Evolutionary conservation across 2,888 invertebrate species (phyloP).

Genomic region (Trissonchulus latispiculum): DNA sequence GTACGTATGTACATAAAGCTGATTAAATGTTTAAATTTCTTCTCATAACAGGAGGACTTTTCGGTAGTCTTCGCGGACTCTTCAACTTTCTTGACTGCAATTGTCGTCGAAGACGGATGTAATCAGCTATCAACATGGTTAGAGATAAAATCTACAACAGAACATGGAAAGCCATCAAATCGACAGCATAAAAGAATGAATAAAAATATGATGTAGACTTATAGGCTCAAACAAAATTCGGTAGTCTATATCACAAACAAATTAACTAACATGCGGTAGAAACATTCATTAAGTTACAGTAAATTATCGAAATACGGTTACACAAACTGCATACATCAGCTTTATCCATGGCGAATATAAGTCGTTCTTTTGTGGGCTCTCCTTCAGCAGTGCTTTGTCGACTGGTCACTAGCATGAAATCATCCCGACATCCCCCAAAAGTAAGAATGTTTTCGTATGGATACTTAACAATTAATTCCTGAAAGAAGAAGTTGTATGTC

Average conservation of each 20-base stretch:
- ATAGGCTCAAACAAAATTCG: too few species aligned
- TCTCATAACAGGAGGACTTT: too few species aligned
- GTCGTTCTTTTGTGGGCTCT: conserved; percentile 56
- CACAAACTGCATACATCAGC: neutral
- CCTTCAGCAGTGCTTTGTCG: conserved; percentile 29
- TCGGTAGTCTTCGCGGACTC: neutral
- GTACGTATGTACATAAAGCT: too few species aligned
- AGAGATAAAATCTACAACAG: conserved; percentile 8
- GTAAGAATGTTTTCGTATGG: conserved; percentile 79
- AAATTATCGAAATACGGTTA: too few species aligned
- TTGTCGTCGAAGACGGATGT: conserved; percentile 33
- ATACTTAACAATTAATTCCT: conserved; percentile 59
- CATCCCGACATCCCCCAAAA: conserved; percentile 89
- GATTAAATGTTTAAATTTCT: too few species aligned
- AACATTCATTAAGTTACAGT: too few species aligned
- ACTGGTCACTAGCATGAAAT: conserved; percentile 86
- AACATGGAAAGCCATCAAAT: too few species aligned
- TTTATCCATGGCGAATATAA: conserved; percentile 73
- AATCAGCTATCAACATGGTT: conserved; percentile 47
- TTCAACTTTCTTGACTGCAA: neutral
- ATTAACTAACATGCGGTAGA: too few species aligned
- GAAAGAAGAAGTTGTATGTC: too few species aligned
- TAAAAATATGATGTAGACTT: too few species aligned
- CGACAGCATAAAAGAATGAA: too few species aligned
- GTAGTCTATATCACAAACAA: too few species aligned